Evolutionary conservation across 2,888 invertebrate species (phyloP).

Genomic region (Dorcus hopei): DNA sequence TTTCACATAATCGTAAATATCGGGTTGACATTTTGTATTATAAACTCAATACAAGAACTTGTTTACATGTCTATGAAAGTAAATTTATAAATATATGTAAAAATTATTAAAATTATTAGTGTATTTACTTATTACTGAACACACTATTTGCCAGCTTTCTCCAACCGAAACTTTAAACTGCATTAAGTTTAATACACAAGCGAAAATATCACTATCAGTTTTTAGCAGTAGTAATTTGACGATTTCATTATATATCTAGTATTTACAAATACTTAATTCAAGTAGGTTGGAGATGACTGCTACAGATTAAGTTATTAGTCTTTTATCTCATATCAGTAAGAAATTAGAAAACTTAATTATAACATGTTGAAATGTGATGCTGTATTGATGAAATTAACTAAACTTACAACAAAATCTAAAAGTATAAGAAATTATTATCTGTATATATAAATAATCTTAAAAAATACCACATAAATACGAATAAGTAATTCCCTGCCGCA

Average conservation of each 20-base stretch:
- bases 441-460: neutral
- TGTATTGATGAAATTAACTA: neutral
- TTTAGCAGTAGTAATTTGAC: no score
- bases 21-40: no score
- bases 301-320: constrained; percentile 12
- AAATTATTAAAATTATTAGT: no score
- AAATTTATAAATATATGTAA: no score
- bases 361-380: constrained; percentile 8
- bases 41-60: no score
- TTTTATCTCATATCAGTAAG: constrained; percentile 14
- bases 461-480: constrained; percentile 8
- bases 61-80: no score
- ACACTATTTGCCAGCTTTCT: no score
- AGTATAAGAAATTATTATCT: neutral
- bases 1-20: no score
- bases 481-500: constrained; percentile 18
- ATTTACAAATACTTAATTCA: neutral
- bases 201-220: no score
- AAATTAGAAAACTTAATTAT: constrained; percentile 1
- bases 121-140: no score
- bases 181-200: no score
- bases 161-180: no score
- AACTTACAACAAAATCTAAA: constrained; percentile 2
- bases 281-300: constrained; percentile 10
- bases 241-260: neutral